Base-by-base conservation (phyloP, 2,888 invertebrate species). In the Harpalus rufipes region DNA sequence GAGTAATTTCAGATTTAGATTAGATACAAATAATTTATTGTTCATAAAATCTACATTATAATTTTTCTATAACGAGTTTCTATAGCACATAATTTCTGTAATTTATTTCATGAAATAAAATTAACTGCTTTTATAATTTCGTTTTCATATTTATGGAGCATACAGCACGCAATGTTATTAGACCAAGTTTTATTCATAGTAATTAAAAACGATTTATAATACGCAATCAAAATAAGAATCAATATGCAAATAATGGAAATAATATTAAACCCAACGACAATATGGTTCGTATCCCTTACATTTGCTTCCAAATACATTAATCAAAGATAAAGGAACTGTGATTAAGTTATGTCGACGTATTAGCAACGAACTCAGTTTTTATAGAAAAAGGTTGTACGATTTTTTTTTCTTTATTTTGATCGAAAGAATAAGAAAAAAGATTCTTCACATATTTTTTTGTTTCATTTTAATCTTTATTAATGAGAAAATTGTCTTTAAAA, bases 81-180 rank as follows among this genome's bases (percentile, higher is more conserved):
- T 78, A 32, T 32, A 58, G 58, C 25, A 32, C 21, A 58, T 78
- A 78, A 78, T 76, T 76, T 76, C 51, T 44, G 16, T 76, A 76
- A 76, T 78, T 78, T 78, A 78, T 78, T 78, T 78, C 72, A 32
- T 56, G 58, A 78, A 78, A 78, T 78, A 78, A 78, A 78, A 78
- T 78, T 78, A 58, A 78, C 25, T 25, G 56, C 78, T 21, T 58
- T 14, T 58, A 58, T 58, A 78, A 78, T 78, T 78, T 78, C 16
- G 58, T 78, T 51, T 76, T 51, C 14, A 72, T 44, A 72, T 72
- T 39, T 41, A 65, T 25, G 65, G 25, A 21, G 72, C 58, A 78
- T 58, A 78, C 8, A 58, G 14, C 78, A 78, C 58, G 78, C 78
- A 78, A 78, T 56, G 56, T 78, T 78, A 78, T 78, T 78, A 74